phyloP scores from a whole-genome alignment of 1,140 invertebrate species.

The Rhopalosiphum maidis region DNA sequence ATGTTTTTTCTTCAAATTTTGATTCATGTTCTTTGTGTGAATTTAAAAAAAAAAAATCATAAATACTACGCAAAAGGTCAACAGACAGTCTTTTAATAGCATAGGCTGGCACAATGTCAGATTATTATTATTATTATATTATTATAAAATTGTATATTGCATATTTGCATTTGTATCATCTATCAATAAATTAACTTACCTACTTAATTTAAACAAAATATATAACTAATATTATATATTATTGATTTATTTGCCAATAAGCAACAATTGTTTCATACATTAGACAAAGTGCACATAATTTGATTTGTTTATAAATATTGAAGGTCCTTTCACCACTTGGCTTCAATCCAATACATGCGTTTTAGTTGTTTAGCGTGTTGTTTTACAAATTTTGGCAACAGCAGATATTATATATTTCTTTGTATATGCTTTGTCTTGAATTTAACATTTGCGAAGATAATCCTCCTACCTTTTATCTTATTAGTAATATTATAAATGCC shows the following conservation, averaged over 20 bases:
- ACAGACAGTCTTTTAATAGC: conserved; percentile 56
- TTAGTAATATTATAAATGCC: conserved; percentile 4
- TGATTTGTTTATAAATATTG: conserved; percentile 54
- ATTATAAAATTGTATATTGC: conserved; percentile 10
- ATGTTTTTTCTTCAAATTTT: conserved; percentile 45
- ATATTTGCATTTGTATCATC: not conserved
- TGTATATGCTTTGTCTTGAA: conserved; percentile 54
- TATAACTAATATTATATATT: not conserved
- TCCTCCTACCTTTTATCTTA: conserved; percentile 21
- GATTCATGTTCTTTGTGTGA: conserved; percentile 36
- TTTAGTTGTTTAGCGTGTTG: conserved; percentile 42
- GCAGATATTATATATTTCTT: conserved; percentile 31
- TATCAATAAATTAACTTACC: not conserved
- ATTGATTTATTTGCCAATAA: not conserved
- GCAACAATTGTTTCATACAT: conserved; percentile 12
- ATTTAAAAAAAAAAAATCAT: conserved; percentile 27
- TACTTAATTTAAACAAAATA: not conserved
- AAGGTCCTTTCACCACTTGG: conserved; percentile 52
- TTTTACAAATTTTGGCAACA: conserved; percentile 56
- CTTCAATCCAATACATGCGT: conserved; percentile 30
- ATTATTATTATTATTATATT: conserved; percentile 33
- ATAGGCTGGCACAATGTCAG: conserved; percentile 48
- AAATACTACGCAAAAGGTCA: conserved; percentile 52
- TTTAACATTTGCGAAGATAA: conserved; percentile 27
- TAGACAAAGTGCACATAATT: not conserved